Conservation (phyloP, 1,140 invertebrate species). For the Drosophila tropicalis region DNA sequence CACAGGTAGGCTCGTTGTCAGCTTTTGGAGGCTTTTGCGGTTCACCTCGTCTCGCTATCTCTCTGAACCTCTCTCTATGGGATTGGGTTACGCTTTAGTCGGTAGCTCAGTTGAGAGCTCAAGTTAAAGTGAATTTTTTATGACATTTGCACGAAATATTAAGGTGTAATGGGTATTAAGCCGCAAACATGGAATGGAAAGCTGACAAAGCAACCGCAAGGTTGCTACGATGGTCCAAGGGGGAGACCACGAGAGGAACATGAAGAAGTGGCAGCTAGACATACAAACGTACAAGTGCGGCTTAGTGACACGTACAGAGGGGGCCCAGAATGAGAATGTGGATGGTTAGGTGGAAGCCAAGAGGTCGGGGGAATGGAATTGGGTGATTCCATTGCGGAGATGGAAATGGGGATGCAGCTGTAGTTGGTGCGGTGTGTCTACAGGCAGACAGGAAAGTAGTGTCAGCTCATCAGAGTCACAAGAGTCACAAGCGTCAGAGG, state of each 20-base stretch:
- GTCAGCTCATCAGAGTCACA: constrained; percentile 35
- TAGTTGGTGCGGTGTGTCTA: neutral
- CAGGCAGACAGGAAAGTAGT: constrained; percentile 32
- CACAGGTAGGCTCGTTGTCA: constrained; percentile 44
- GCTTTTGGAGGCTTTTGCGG: constrained; percentile 42
- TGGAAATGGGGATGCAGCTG: neutral
- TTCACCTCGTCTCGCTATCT: neutral
- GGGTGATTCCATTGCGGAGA: neutral
- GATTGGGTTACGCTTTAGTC: constrained; percentile 62
- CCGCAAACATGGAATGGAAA: constrained; percentile 54
- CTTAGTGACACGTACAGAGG: constrained; percentile 62
- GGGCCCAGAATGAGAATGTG: neutral
- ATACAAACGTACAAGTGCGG: constrained; percentile 71
- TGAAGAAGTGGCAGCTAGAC: constrained; percentile 18
- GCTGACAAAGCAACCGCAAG: constrained; percentile 63
- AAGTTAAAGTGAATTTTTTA: constrained; percentile 72
- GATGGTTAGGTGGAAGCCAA: neutral
- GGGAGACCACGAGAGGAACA: neutral
- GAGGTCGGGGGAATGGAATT: neutral
- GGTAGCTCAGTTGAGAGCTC: constrained; percentile 42
- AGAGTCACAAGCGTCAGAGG: constrained; percentile 13
- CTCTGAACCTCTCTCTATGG: constrained; percentile 11
- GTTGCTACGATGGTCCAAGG: constrained; percentile 3
- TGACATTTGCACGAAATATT: constrained; percentile 79
- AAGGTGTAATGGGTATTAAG: constrained; percentile 78